Base-by-base conservation (phyloP, 2,113 vertebrate species). In the Porphyrio hochstetteri region DNA sequence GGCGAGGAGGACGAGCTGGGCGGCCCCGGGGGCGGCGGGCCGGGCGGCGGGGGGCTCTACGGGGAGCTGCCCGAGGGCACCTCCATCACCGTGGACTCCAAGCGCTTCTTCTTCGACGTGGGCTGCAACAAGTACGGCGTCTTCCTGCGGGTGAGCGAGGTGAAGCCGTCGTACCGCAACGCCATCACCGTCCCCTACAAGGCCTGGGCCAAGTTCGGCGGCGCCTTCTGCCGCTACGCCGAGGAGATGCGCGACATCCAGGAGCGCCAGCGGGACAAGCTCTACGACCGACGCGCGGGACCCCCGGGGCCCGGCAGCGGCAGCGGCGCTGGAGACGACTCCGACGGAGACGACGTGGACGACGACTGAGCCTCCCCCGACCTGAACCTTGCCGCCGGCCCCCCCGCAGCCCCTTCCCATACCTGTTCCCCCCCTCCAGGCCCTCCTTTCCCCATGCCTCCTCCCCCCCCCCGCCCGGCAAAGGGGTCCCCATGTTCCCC, bases 201-300 rank as follows among this genome's bases (percentile, higher is more conserved):
- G 96, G 99, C 99, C 94, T 99, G 99, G 99, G 97, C 99, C 96
- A 99, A 99, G 94, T 99, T 99, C 94, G 99, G 99, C 16, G 98
- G 99, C 6, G 99, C 99, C 10, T 99, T 99, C 97, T 98, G 98
- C 95, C 98, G 98, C 31, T 99, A 99, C 94, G 99, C 99, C 14
- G 99, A 99, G 86, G 99, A 99, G 98, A 99, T 99, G 99, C 99
- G 99, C 91, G 99, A 99, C 97, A 99, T 99, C 98, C 99, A 99
- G 97, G 99, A 99, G 92, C 95, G 98, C 67, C 98, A 99, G 96
- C 94, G 98, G 95, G 99, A 99, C 76, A 99, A 99, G 96, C 98
- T 98, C 82, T 99, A 99, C 90, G 99, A 99, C 95, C 97, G 99
- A 20, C 96, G 97, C 2, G 93, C 95, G 4, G 97, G 97, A 2